These are phyloP conservation scores for Ichneumon xanthorius DNA, from an alignment of 2,888 invertebrate species.

Conservation along the genomic window DNA sequence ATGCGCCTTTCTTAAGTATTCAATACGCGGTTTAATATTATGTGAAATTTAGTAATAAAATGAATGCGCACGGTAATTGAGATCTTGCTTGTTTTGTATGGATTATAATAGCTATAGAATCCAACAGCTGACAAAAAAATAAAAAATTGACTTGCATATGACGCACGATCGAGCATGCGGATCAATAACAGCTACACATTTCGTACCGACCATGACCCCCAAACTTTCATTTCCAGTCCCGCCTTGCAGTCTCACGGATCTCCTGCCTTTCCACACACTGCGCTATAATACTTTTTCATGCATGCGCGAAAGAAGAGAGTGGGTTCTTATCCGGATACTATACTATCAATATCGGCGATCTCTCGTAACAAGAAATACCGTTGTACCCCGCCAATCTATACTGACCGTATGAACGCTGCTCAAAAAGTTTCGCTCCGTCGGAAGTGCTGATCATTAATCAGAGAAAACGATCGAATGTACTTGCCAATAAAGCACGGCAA, in stretches of 20 bases:
- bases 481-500: background rate
- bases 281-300: constrained; percentile 11
- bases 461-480: constrained; percentile 12
- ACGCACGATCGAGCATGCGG: background rate
- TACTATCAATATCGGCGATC: constrained; percentile 35
- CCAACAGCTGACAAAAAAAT: background rate
- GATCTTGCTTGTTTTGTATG: background rate
- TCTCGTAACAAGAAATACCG: constrained; percentile 1
- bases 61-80: background rate
- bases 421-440: constrained; percentile 3
- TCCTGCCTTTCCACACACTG: constrained; percentile 1
- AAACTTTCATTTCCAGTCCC: constrained; percentile 61
- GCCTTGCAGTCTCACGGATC: constrained; percentile 38
- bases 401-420: background rate
- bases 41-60: background rate
- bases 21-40: background rate
- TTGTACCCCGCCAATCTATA: background rate
- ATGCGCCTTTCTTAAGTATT: background rate
- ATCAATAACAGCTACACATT: constrained; percentile 12
- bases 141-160: background rate
- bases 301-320: constrained; percentile 34
- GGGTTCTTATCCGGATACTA: constrained; percentile 36
- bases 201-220: constrained; percentile 40
- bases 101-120: constrained; percentile 1
- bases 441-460: constrained; percentile 15